A percentile compares a stretch with the other conserved stretches of the same genome.
These are phyloP conservation scores for Xiphophorus maculatus DNA, from an alignment of 2,113 vertebrate species.

Conservation along the genomic window DNA sequence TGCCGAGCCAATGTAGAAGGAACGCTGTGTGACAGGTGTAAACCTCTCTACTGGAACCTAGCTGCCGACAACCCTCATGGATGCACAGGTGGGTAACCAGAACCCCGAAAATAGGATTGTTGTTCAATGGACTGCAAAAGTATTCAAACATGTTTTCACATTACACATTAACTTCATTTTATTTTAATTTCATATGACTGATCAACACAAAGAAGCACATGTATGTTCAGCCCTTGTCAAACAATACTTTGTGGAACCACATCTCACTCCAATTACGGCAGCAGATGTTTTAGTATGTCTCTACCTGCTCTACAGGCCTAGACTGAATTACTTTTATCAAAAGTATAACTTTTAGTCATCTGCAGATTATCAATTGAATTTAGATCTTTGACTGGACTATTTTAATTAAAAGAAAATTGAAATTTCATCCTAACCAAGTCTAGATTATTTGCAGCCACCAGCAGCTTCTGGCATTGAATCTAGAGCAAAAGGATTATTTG, in stretches of 20 bases:
- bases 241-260: not conserved
- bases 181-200: not conserved
- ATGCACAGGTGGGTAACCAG: slow-evolving; percentile 82
- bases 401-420: no score
- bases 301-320: not conserved
- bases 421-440: no score
- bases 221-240: not conserved
- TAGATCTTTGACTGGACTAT: not conserved
- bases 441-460: no score
- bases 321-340: not conserved
- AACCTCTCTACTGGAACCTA: slow-evolving; percentile 91
- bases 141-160: not conserved
- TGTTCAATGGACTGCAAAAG: not conserved
- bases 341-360: not conserved
- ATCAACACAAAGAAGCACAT: not conserved
- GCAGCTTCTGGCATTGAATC: no score
- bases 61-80: slow-evolving; percentile 81
- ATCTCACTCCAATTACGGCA: not conserved
- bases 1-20: slow-evolving; percentile 86
- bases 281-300: not conserved
- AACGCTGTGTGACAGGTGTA: slow-evolving; percentile 85
- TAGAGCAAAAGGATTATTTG: not conserved
- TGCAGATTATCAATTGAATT: not conserved
- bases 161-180: not conserved
- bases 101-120: not conserved